Evolutionary conservation across 2,797 vertebrate species (phyloP), one percentile per base, ranked within the genome.

Genomic region (Pipistrellus pygmaeus): DNA sequence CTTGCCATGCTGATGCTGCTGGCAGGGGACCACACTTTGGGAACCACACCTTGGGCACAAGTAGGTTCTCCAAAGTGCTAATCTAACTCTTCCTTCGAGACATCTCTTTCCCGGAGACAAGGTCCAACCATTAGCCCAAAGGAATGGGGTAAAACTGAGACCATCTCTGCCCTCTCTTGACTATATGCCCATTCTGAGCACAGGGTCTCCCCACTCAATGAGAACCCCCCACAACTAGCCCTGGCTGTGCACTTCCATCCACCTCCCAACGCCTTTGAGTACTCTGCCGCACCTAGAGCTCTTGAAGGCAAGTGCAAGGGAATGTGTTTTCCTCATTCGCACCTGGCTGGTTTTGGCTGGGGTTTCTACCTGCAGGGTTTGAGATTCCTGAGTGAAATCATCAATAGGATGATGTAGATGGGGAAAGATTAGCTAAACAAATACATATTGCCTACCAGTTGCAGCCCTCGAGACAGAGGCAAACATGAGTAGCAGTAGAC

Each of bases 341-440:
- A 93, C 75, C 55, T 93, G 93, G 86, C 32, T 78, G 77, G 46
- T 86, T 91, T 92, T 80, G 96, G 66, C 92, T 91, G 72, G 15
- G 27, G 15, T 81, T 85, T 88, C 76, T 91, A 80, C 93, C 44
- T 66, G 48, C 71, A 82, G 44, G 80, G 92, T 91, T 95, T 32
- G 57, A 92, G 90, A 81, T 30, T 94, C 75, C 55, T 23, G 72
- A 78, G 44, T 92, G 91, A 97, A 95, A 77, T 96, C 94, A 90
- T 57, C 88, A 96, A 73, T 71, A 88, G 69, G 66, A 72, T 88
- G 68, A 80, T 93, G 88, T 38, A 95, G 85, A 95, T 57, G 66
- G 25, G 57, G 18, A 93, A 90, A 85, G 94, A 95, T 95, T 84
- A 89, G 86, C 91, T 91, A 88, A 93, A 89, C 82, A 91, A 95